phyloP scores from a whole-genome alignment of 2,888 invertebrate genomes.

The Cataglyphis livida region DNA sequence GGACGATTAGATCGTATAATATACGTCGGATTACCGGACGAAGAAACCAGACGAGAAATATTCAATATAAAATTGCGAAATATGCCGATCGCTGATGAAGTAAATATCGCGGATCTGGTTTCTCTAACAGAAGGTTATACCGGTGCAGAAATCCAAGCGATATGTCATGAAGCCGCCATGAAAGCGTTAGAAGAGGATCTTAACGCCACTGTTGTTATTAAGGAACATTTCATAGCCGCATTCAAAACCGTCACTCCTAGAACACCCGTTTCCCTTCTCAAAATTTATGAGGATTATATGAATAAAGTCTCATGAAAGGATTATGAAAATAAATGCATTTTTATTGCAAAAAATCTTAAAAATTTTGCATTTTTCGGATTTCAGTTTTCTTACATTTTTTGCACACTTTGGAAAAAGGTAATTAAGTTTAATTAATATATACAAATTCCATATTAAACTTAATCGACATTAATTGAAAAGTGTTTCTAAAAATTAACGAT shows the following conservation, averaged over 20 bases:
- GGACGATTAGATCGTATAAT: slow-evolving; percentile 96
- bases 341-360: background rate
- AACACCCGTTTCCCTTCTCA: slow-evolving; percentile 90
- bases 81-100: slow-evolving; percentile 90
- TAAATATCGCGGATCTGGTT: slow-evolving; percentile 90
- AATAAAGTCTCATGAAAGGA: slow-evolving; percentile 78
- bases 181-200: slow-evolving; percentile 93
- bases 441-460: background rate
- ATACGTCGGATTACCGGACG: slow-evolving; percentile 96
- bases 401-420: background rate
- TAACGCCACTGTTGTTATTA: slow-evolving; percentile 88
- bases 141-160: slow-evolving; percentile 96
- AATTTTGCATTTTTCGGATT: background rate
- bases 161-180: slow-evolving; percentile 97
- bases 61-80: slow-evolving; percentile 91
- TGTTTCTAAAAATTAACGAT: background rate
- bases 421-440: background rate
- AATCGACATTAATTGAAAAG: background rate
- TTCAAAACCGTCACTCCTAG: slow-evolving; percentile 91
- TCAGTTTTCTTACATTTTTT: background rate
- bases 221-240: slow-evolving; percentile 91
- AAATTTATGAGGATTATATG: slow-evolving; percentile 90
- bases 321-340: background rate
- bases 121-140: slow-evolving; percentile 93
- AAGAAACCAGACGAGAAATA: slow-evolving; percentile 92